These are phyloP conservation scores for Parazoanthus darwini DNA, from an alignment of 92 coral and sea anemone species.

Conservation along the genomic window DNA sequence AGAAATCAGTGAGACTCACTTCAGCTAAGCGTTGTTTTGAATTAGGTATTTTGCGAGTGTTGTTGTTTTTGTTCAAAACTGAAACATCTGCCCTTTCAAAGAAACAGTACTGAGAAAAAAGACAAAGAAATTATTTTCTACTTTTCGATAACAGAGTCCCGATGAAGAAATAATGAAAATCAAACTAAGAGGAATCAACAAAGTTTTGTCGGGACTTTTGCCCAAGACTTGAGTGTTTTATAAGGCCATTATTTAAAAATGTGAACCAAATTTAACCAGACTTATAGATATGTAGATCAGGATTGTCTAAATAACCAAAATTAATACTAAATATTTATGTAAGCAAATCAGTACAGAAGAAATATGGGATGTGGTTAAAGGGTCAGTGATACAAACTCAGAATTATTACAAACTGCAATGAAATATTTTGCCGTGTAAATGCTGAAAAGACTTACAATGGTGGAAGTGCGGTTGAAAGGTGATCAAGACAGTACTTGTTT, in stretches of 20 bases:
- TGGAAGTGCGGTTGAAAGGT: background rate
- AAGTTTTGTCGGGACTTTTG: background rate
- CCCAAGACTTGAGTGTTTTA: background rate
- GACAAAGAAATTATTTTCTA: slow-evolving; percentile 19
- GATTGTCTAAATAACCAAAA: no score
- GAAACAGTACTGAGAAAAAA: background rate
- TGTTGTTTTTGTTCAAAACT: slow-evolving; percentile 17
- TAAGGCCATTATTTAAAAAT: background rate
- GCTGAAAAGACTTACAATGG: background rate
- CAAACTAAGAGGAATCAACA: background rate
- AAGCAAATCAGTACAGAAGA: background rate
- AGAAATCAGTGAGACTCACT: background rate
- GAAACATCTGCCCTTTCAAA: slow-evolving; percentile 37
- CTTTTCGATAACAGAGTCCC: background rate
- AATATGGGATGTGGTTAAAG: background rate
- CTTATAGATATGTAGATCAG: background rate
- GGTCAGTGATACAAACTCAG: background rate
- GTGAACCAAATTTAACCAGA: background rate
- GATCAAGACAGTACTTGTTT: no score
- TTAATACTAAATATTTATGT: no score
- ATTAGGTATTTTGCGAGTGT: background rate
- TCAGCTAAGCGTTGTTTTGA: slow-evolving; percentile 30
- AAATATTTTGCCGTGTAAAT: no score
- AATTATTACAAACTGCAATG: no score
- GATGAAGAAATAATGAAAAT: slow-evolving; percentile 33